These are phyloP conservation scores for Diarsia brunnea DNA, from an alignment of 2,888 invertebrate genomes.

Conservation along the genomic window DNA sequence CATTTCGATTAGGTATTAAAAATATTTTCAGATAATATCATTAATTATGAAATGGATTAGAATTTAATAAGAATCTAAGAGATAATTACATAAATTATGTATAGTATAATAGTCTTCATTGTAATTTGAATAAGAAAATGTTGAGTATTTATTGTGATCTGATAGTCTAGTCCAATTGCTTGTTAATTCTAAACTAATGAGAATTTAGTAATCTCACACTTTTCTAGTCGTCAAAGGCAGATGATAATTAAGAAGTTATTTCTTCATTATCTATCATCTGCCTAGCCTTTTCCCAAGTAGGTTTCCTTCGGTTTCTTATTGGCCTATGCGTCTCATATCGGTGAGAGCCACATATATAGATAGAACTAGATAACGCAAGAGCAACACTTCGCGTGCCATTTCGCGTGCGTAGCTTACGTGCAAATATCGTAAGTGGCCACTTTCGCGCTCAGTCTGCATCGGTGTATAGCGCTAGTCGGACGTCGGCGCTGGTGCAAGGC, in stretches of 20 bases:
- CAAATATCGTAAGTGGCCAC: too few relatives aligned
- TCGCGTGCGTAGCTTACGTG: too few relatives aligned
- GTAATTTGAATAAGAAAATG: slow-evolving; percentile 31
- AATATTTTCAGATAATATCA: slow-evolving; percentile 43
- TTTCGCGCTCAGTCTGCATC: too few relatives aligned
- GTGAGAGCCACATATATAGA: too few relatives aligned
- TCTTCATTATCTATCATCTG: neutral
- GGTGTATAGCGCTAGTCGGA: too few relatives aligned
- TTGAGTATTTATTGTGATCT: slow-evolving; percentile 43
- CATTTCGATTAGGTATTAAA: neutral
- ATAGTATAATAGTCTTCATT: slow-evolving; percentile 22
- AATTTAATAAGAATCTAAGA: slow-evolving; percentile 1
- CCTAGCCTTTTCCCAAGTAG: too few relatives aligned
- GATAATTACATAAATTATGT: slow-evolving; percentile 9
- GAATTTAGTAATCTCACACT: slow-evolving; percentile 38
- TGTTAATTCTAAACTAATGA: slow-evolving; percentile 16
- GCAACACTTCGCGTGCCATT: too few relatives aligned
- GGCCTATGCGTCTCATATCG: neutral
- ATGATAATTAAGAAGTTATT: too few relatives aligned
- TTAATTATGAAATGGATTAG: slow-evolving; percentile 1
- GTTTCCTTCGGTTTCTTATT: too few relatives aligned
- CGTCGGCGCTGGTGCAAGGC: too few relatives aligned
- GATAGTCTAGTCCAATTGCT: slow-evolving; percentile 44
- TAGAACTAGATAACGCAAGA: too few relatives aligned
- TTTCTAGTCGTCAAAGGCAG: slow-evolving; percentile 46